Conservation (phyloP, 2,797 vertebrate species). For the Eulemur albifrons region DNA sequence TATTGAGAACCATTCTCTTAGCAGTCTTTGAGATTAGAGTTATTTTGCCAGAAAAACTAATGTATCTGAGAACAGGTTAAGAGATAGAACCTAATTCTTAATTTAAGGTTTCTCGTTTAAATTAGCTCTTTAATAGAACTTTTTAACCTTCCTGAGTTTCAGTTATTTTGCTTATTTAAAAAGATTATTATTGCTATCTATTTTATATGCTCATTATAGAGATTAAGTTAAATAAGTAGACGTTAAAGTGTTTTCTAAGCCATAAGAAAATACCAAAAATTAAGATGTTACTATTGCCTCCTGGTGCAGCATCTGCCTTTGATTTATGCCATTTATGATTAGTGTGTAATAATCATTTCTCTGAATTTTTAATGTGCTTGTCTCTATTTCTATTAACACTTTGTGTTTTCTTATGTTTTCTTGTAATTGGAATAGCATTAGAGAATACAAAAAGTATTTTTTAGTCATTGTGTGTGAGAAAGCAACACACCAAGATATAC, state of each 20-base stretch:
- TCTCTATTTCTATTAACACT: slow-evolving; percentile 51
- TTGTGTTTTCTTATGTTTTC: slow-evolving; percentile 69
- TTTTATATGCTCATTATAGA: not conserved
- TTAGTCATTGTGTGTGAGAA: slow-evolving; percentile 79
- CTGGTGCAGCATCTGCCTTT: slow-evolving; percentile 42
- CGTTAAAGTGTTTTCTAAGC: not conserved
- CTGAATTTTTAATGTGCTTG: slow-evolving; percentile 63
- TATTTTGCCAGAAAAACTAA: not conserved
- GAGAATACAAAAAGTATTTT: slow-evolving; percentile 57
- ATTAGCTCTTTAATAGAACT: not conserved
- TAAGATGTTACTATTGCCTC: slow-evolving; percentile 35
- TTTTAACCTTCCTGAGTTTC: not conserved
- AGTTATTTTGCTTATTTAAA: not conserved
- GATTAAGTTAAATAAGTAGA: not conserved
- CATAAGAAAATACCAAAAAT: not conserved
- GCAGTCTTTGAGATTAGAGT: not conserved
- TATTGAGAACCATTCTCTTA: not conserved
- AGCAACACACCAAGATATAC: slow-evolving; percentile 72
- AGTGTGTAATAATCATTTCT: slow-evolving; percentile 48
- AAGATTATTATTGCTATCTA: not conserved
- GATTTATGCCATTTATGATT: slow-evolving; percentile 49
- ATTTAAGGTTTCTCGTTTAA: not conserved
- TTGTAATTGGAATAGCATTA: slow-evolving; percentile 76
- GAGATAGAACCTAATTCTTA: not conserved
- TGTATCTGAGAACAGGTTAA: not conserved